These are phyloP conservation scores for Climacteris rufus DNA, from an alignment of 2,113 vertebrate species.

Conservation along the genomic window DNA sequence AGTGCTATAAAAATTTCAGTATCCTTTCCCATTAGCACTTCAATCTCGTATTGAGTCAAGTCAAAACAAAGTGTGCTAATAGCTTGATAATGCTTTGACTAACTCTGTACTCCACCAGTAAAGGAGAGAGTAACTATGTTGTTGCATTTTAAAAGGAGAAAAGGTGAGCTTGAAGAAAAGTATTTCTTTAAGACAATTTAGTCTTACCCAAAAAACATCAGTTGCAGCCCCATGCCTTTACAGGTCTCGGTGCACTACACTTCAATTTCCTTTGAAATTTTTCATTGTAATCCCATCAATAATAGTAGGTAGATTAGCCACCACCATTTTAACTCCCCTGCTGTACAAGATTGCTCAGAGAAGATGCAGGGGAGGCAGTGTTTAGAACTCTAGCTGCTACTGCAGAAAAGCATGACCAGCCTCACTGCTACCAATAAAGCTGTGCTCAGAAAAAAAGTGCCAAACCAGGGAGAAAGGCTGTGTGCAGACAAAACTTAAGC, in stretches of 20 bases:
- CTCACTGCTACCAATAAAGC: background rate
- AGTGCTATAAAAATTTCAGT: conserved; percentile 39
- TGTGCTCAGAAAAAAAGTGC: background rate
- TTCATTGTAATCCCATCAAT: background rate
- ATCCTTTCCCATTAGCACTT: conserved; percentile 25
- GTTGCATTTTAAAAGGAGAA: background rate
- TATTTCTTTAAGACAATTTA: background rate
- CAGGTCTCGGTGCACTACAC: background rate
- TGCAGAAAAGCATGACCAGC: background rate
- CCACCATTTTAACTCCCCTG: background rate
- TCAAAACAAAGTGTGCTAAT: background rate
- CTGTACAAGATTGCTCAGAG: background rate
- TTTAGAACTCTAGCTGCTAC: background rate
- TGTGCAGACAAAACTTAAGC: background rate
- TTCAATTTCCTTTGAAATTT: background rate
- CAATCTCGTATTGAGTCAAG: background rate
- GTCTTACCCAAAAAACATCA: background rate
- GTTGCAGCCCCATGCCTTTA: background rate
- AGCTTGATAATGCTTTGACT: background rate
- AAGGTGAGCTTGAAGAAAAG: background rate
- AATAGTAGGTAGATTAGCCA: background rate
- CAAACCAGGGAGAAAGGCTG: background rate
- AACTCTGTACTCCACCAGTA: background rate
- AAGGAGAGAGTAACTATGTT: background rate
- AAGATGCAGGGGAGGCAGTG: background rate